Evolutionary conservation across 2,113 vertebrate genomes (phyloP).

Genomic region (Callipepla californica): DNA sequence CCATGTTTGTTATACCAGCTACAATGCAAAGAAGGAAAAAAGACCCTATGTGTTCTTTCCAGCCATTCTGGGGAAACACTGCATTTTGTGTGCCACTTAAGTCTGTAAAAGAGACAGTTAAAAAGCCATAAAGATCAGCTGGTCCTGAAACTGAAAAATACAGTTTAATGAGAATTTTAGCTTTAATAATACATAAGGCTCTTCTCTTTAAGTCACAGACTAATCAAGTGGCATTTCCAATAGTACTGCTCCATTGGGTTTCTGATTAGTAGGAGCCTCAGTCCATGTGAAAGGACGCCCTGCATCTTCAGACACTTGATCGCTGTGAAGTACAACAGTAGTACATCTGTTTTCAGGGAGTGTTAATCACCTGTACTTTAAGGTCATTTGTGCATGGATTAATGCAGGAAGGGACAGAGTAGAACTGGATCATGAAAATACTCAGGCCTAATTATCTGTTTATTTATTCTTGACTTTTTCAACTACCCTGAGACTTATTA

Average conservation of each 20-base stretch:
- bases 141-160: constrained; percentile 10
- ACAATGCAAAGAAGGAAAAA: not conserved
- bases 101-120: not conserved
- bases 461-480: not conserved
- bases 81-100: not conserved
- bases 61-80: not conserved
- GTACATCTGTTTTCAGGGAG: not conserved
- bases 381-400: not conserved
- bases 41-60: not conserved
- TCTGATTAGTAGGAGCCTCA: constrained; percentile 20
- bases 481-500: not conserved
- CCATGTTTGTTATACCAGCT: not conserved
- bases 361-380: constrained; percentile 22
- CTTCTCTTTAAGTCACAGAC: constrained; percentile 24
- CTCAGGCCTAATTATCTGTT: not conserved
- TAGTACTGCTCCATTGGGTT: not conserved
- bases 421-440: not conserved
- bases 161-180: constrained; percentile 50
- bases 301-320: not conserved
- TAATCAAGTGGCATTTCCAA: constrained; percentile 50
- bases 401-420: not conserved
- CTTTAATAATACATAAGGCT: constrained; percentile 56
- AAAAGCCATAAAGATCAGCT: not conserved
- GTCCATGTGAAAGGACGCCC: not conserved
- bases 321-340: not conserved